Evolutionary conservation across 2,113 vertebrate species (phyloP).

Genomic region (Podarcis muralis): DNA sequence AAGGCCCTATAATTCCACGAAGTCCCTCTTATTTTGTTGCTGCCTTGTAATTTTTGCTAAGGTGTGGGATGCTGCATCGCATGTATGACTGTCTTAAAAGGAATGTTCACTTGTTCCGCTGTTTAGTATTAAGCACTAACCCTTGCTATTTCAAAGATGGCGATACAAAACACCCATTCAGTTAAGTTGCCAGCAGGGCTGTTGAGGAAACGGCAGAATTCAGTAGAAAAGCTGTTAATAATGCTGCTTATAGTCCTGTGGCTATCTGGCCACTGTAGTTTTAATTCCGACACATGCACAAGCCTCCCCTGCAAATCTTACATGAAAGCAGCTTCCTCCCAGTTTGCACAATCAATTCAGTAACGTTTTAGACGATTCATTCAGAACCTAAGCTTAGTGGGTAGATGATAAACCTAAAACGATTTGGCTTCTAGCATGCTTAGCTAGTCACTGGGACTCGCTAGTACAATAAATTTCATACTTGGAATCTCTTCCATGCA

Average conservation of each 20-base stretch:
- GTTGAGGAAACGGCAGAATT: neutral
- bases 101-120: neutral
- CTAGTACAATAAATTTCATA: neutral
- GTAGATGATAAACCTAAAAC: constrained; percentile 29
- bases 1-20: constrained; percentile 44
- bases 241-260: constrained; percentile 30
- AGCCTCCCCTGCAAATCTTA: constrained; percentile 50
- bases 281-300: constrained; percentile 45
- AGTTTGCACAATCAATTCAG: neutral
- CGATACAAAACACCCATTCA: constrained; percentile 23
- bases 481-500: neutral
- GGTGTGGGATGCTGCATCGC: constrained; percentile 43
- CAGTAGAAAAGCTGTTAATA: constrained; percentile 12
- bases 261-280: constrained; percentile 36
- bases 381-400: neutral
- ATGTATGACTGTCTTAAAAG: neutral
- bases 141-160: constrained; percentile 47
- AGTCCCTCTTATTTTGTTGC: constrained; percentile 52
- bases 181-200: constrained; percentile 12
- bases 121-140: constrained; percentile 38
- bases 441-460: constrained; percentile 43
- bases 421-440: constrained; percentile 54
- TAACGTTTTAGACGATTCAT: neutral
- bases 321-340: constrained; percentile 10
- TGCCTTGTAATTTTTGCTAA: constrained; percentile 23